phyloP scores from a whole-genome alignment of 2,797 vertebrate genomes.

The Nyctalus aviator region DNA sequence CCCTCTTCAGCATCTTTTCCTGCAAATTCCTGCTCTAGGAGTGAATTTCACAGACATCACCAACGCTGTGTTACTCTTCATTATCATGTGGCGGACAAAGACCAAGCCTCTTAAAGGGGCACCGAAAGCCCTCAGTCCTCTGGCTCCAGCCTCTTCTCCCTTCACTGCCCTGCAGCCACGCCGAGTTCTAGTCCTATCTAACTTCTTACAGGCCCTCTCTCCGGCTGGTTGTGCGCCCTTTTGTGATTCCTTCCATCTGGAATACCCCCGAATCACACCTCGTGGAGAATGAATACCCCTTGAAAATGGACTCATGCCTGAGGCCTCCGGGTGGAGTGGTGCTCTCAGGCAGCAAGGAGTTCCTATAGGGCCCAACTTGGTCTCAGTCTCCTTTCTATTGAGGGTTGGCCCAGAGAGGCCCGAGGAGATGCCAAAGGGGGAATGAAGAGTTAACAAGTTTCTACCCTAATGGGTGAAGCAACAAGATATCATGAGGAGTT shows the following conservation, averaged over 20 bases:
- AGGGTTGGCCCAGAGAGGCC: not conserved
- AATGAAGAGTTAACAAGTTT: not conserved
- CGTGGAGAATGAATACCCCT: not conserved
- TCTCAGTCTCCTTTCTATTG: not conserved
- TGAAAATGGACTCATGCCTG: not conserved
- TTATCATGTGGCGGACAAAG: not conserved
- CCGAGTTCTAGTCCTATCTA: not conserved
- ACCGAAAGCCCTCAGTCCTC: not conserved
- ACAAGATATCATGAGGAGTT: not conserved
- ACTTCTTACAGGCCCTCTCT: not conserved
- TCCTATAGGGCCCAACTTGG: not conserved
- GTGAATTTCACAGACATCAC: not conserved
- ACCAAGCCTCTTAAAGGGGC: not conserved
- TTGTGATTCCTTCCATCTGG: not conserved
- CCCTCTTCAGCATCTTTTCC: not conserved
- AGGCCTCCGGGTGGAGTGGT: not conserved
- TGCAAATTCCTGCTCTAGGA: not conserved
- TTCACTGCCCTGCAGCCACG: not conserved
- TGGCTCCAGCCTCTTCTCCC: not conserved
- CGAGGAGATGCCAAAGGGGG: not conserved
- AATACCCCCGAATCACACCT: not conserved
- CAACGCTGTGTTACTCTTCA: rapidly evolving
- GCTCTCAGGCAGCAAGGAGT: not conserved
- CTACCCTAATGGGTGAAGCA: not conserved
- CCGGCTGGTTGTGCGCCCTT: not conserved